These are phyloP conservation scores for Opisthocomus hoazin DNA, from an alignment of 2,113 vertebrate genomes.

Conservation along the genomic window DNA sequence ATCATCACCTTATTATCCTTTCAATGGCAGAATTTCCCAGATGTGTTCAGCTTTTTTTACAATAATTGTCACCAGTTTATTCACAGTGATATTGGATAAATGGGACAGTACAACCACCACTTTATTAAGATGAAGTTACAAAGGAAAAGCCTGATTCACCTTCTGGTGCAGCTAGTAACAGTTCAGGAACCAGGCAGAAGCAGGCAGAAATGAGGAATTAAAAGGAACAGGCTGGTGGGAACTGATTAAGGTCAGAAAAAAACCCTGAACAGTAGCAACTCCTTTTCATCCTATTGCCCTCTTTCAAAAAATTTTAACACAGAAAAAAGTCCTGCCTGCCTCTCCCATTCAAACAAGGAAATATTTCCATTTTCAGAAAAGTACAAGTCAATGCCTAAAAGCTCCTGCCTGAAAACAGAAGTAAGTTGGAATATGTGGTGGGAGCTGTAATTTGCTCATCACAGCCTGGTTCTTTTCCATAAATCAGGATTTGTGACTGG, in stretches of 20 bases:
- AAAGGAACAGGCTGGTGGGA: neutral
- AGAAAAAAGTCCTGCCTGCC: neutral
- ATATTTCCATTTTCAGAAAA: neutral
- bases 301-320: neutral
- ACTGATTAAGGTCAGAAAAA: neutral
- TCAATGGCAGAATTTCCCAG: neutral
- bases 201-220: neutral
- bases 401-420: neutral
- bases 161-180: neutral
- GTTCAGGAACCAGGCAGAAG: neutral
- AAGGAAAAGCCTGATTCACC: neutral
- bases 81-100: neutral
- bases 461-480: neutral
- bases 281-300: neutral
- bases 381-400: neutral
- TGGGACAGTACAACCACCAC: neutral
- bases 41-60: neutral
- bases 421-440: neutral
- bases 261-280: neutral
- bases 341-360: neutral
- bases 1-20: neutral
- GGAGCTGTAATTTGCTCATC: neutral
- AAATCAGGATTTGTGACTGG: neutral
- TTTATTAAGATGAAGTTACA: neutral
- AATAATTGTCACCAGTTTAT: neutral